A percentile compares a stretch with the other conserved stretches of the same genome.
Evolutionary conservation across 64 coral and sea anemone species (phyloP).

Genomic region (Astreopora myriophthalma): DNA sequence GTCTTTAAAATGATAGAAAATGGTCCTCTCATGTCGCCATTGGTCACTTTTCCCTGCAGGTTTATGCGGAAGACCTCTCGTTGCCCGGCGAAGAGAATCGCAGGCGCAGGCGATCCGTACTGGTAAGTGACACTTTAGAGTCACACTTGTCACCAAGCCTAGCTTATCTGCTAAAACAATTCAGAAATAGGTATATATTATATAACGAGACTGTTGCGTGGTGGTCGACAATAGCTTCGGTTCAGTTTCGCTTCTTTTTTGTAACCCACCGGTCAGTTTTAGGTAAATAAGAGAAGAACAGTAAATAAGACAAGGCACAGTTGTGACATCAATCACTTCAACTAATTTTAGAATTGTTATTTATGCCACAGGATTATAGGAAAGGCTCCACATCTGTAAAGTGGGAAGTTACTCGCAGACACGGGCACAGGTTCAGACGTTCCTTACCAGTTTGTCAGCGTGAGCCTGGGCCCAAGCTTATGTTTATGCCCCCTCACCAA

Average conservation of each 20-base stretch:
- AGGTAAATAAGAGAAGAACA: too few species aligned
- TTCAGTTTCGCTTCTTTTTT: too few species aligned
- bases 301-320: background rate
- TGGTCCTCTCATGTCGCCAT: background rate
- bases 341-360: background rate
- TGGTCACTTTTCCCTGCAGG: background rate
- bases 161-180: too few species aligned
- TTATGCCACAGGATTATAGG: background rate
- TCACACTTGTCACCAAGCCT: too few species aligned
- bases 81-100: background rate
- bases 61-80: constrained; percentile 1
- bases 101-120: background rate
- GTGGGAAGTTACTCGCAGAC: background rate
- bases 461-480: constrained; percentile 61
- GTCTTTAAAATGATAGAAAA: too few species aligned
- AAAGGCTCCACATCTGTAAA: background rate
- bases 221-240: too few species aligned
- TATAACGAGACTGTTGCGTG: too few species aligned
- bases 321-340: background rate
- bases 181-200: too few species aligned
- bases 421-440: background rate
- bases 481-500: constrained; percentile 73
- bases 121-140: background rate
- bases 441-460: constrained; percentile 31
- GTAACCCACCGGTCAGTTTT: too few species aligned